Percentiles rank a stretch among this genome's conserved stretches.
Evolutionary conservation across 2,888 invertebrate species (phyloP).

Genomic region (Eilema sororculum): DNA sequence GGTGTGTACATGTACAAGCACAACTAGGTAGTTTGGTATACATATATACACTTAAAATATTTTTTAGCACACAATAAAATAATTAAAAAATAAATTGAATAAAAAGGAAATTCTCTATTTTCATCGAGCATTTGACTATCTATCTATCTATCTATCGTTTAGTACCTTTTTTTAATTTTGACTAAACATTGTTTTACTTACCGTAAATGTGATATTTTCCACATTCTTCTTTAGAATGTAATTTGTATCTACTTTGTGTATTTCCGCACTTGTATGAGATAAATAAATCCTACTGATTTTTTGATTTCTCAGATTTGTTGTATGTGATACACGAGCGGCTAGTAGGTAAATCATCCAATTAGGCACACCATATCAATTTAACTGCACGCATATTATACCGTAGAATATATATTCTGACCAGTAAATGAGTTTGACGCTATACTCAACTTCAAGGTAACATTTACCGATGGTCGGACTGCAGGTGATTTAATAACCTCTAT

Average conservation of each 20-base stretch:
- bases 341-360: slow-evolving; percentile 29
- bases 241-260: not conserved
- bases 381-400: slow-evolving; percentile 5
- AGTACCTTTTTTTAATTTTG: too few species aligned
- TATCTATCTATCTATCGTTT: too few species aligned
- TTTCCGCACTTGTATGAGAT: not conserved
- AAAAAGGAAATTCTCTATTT: too few species aligned
- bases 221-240: too few species aligned
- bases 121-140: too few species aligned
- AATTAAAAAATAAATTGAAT: too few species aligned
- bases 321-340: slow-evolving; percentile 1
- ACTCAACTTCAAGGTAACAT: slow-evolving; percentile 42
- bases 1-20: too few species aligned
- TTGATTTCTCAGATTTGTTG: not conserved
- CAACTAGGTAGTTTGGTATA: not conserved
- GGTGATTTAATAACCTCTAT: slow-evolving; percentile 58
- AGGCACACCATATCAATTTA: slow-evolving; percentile 13
- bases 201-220: too few species aligned
- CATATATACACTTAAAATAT: too few species aligned
- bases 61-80: too few species aligned
- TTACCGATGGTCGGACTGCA: slow-evolving; percentile 40
- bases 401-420: slow-evolving; percentile 8
- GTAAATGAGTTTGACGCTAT: slow-evolving; percentile 20
- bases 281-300: not conserved
- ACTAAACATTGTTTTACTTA: too few species aligned